Evolutionary conservation across 2,113 vertebrate species (phyloP), one percentile per base, ranked within the genome.

Genomic region (Megaleporinus macrocephalus): DNA sequence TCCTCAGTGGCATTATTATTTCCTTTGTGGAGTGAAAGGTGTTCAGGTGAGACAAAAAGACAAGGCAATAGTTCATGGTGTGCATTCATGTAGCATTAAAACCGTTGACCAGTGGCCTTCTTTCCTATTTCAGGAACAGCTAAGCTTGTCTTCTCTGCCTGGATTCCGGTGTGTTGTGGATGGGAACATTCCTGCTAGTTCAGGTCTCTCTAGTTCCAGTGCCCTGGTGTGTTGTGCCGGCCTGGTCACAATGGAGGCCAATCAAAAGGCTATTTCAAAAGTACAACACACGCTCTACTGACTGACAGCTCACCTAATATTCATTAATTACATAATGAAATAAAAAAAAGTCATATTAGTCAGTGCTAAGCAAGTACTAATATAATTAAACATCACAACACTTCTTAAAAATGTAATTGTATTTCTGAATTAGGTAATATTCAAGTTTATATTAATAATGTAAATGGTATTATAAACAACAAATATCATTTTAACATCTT

Each of bases 11-110:
- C 89, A 96, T 91, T 96, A 96, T 92, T 99, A 99, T 89, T 99
- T 99, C 90, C 93, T 99, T n/a, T 99, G 98, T 92, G 98, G 98
- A 82, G 92, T 98, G 69, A 98, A 98, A 93, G 98, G 98, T 85
- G 95, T 99, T 88, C 95, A 99, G 98, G 98, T 99, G 93, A 92
- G 89, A 63, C 14, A 4, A 72, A 65, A 20, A 47, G 53, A 27
- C 33, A 26, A 12, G 24, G 27, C 10, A 7, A 3, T 57, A 13
- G 11, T n/a, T 29, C 16, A 57, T 24, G 22, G 7, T 15, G 65
- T 49, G 27, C 26, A 27, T 57, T 65, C 16, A 30, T 55, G 5
- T 30, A 55, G 22, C 3, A n/a, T 78, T 72, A 36, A 65, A 27
- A 0, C 22, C 16, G 20, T 33, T 82, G 26, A 69, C n/a, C 22